Conservation (phyloP, 1,140 invertebrate genomes). For the Drosophila kohkoa region DNA sequence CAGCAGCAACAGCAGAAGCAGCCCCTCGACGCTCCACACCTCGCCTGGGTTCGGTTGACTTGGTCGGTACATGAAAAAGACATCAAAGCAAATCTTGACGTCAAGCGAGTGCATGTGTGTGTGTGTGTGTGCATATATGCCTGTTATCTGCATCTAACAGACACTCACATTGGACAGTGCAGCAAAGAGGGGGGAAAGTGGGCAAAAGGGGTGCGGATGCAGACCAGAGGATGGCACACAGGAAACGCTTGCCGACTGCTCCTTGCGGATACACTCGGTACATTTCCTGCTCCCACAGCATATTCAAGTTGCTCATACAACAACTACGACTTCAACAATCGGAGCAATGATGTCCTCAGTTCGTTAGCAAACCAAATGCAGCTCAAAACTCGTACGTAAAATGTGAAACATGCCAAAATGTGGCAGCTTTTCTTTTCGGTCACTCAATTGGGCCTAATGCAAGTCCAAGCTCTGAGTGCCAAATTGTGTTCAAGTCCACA, state of each 20-base stretch:
- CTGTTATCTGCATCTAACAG: constrained; percentile 74
- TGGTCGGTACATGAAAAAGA: constrained; percentile 78
- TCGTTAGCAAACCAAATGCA: constrained; percentile 46
- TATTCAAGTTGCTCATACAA: constrained; percentile 65
- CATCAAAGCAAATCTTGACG: constrained; percentile 82
- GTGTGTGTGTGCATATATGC: constrained; percentile 46
- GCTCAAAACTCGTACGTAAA: constrained; percentile 19
- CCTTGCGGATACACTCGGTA: constrained; percentile 63
- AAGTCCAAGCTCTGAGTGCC: constrained; percentile 1
- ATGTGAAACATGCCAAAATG: constrained; percentile 34
- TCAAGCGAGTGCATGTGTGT: constrained; percentile 29
- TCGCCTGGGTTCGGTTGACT: constrained; percentile 21
- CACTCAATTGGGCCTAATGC: constrained; percentile 30
- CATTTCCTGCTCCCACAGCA: constrained; percentile 65
- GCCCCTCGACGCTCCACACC: not conserved
- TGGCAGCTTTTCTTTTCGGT: constrained; percentile 27
- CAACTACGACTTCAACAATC: constrained; percentile 6
- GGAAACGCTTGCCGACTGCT: constrained; percentile 62
- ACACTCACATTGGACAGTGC: not conserved
- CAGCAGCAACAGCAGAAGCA: not conserved
- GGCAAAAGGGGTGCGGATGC: constrained; percentile 29
- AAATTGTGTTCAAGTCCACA: constrained; percentile 14
- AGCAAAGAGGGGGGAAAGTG: not conserved
- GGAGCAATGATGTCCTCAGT: constrained; percentile 25
- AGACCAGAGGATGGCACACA: constrained; percentile 36